Evolutionary conservation across 2,113 vertebrate genomes (phyloP).

Genomic region (Circaetus cinerascens): DNA sequence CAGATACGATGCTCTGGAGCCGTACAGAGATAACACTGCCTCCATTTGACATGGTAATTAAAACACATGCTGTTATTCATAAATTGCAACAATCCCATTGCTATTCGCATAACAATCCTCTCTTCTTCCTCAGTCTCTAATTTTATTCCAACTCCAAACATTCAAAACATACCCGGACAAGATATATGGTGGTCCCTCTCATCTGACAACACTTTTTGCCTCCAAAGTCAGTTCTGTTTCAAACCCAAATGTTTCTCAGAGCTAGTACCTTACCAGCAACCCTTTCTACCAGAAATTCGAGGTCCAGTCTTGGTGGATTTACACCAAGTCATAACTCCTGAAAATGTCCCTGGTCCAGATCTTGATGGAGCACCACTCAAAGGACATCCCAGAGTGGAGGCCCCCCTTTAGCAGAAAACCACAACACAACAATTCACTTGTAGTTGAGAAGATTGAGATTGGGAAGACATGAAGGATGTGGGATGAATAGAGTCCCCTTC

Average conservation of each 20-base stretch:
- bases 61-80: neutral
- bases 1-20: neutral
- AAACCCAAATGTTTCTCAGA: neutral
- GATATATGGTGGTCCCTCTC: neutral
- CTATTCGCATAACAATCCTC: neutral
- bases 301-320: neutral
- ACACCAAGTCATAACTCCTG: neutral
- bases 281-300: neutral
- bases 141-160: neutral
- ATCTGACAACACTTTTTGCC: neutral
- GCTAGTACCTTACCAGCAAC: neutral
- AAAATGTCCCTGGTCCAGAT: neutral
- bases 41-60: neutral
- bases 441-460: neutral
- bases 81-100: neutral
- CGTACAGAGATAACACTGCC: neutral
- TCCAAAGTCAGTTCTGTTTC: neutral
- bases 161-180: neutral
- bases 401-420: neutral
- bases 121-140: neutral
- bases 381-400: neutral
- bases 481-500: neutral
- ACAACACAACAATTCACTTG: neutral
- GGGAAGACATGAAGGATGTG: neutral
- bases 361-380: neutral